A percentile compares a stretch with the other conserved stretches of the same genome.
These are phyloP conservation scores for Apis cerana DNA, from an alignment of 1,140 invertebrate genomes.

Conservation along the genomic window DNA sequence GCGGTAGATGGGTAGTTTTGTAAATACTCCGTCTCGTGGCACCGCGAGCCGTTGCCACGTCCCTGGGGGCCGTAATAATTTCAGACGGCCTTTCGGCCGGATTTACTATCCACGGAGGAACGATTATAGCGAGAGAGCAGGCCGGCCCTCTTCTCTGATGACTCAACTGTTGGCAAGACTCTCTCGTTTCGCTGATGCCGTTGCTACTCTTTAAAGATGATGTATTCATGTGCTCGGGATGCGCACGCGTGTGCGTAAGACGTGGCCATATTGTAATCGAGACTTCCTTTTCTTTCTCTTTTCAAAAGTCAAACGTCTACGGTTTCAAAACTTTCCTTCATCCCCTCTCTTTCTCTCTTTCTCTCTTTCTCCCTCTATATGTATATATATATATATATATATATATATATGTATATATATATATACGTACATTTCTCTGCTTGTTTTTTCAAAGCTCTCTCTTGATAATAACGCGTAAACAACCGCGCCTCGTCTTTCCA, in stretches of 20 bases:
- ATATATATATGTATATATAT: no score
- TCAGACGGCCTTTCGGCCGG: constrained; percentile 51
- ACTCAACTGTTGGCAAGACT: constrained; percentile 51
- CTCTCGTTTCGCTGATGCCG: constrained; percentile 19
- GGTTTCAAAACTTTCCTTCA: neutral
- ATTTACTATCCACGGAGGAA: constrained; percentile 47
- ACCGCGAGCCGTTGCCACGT: neutral
- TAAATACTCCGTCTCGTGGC: constrained; percentile 20
- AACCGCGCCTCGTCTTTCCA: neutral
- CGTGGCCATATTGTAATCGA: constrained; percentile 8
- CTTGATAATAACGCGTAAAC: neutral
- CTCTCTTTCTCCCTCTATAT: no score
- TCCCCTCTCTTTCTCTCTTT: neutral
- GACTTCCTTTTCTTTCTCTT: neutral
- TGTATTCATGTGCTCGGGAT: constrained; percentile 16
- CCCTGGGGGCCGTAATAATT: constrained; percentile 41
- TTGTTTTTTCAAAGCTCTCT: no score
- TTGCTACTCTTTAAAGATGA: constrained; percentile 45
- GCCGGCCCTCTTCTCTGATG: constrained; percentile 34
- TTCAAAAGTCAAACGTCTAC: neutral
- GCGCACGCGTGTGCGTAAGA: neutral
- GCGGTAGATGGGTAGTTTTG: constrained; percentile 35
- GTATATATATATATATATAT: no score
- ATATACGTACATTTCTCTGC: no score
- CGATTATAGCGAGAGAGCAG: constrained; percentile 46